phyloP scores from a whole-genome alignment of 2,113 vertebrate species.

The Laticauda colubrina region DNA sequence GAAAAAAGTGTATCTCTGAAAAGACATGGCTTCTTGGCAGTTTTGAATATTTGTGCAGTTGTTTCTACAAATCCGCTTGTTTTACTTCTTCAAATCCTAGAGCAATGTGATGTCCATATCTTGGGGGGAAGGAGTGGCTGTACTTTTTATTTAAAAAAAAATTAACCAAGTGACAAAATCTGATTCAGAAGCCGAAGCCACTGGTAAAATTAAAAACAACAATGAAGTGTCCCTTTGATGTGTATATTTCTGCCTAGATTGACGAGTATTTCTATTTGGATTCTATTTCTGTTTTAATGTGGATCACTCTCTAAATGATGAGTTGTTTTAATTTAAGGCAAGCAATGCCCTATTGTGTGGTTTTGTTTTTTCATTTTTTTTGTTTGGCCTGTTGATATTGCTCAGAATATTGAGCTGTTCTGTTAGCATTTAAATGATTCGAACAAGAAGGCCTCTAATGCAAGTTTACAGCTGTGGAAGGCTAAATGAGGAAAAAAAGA shows the following conservation, averaged over 20 bases:
- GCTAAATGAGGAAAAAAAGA: not conserved
- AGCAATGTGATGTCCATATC: not conserved
- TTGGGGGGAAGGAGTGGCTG: not conserved
- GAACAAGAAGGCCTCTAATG: not conserved
- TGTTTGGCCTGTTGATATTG: not conserved
- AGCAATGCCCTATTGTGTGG: not conserved
- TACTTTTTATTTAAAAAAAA: not conserved
- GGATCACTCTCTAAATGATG: constrained; percentile 10
- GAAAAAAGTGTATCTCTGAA: constrained; percentile 38
- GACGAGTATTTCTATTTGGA: constrained; percentile 3
- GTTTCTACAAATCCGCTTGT: constrained; percentile 32
- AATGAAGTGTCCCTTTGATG: not conserved
- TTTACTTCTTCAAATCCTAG: not conserved
- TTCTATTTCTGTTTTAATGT: not conserved
- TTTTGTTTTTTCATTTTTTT: too few relatives aligned
- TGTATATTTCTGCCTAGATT: not conserved
- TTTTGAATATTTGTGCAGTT: constrained; percentile 60
- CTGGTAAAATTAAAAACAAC: too few relatives aligned
- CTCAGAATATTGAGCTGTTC: not conserved
- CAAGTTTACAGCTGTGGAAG: not conserved
- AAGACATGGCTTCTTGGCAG: constrained; percentile 37
- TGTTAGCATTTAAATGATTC: not conserved
- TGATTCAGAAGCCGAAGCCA: not conserved
- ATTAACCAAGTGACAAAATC: not conserved
- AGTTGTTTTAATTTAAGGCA: not conserved